Percentiles rank a stretch among this genome's conserved stretches.
Evolutionary conservation across 2,113 vertebrate species (phyloP).

Genomic region (Hydrolagus affinis): DNA sequence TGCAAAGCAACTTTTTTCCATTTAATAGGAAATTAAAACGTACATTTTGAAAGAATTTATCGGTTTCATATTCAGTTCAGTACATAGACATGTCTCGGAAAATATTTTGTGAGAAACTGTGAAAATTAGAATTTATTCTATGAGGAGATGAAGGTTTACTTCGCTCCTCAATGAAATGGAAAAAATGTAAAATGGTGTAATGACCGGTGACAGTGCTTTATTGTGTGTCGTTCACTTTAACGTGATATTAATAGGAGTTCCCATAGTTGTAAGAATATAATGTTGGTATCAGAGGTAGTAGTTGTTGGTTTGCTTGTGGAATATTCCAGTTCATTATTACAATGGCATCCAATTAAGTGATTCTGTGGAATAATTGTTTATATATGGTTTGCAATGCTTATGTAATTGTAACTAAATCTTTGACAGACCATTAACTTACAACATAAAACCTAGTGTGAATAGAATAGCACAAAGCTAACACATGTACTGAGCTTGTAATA

Average conservation of each 20-base stretch:
- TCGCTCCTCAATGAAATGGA: neutral
- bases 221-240: neutral
- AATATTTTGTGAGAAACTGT: neutral
- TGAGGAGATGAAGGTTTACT: neutral
- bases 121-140: neutral
- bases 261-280: neutral
- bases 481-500: neutral
- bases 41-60: neutral
- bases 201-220: neutral
- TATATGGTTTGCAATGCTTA: neutral
- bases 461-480: neutral
- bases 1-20: neutral
- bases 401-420: constrained; percentile 9
- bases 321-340: neutral
- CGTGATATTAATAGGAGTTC: no score
- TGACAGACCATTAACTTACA: neutral
- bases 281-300: neutral
- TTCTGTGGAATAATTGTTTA: neutral
- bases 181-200: neutral
- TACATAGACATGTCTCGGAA: neutral
- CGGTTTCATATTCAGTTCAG: constrained; percentile 8
- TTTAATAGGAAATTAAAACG: neutral
- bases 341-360: neutral
- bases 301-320: constrained; percentile 5
- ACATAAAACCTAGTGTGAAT: neutral